Evolutionary conservation across 2,113 vertebrate species (phyloP).

Genomic region (Laticauda colubrina): DNA sequence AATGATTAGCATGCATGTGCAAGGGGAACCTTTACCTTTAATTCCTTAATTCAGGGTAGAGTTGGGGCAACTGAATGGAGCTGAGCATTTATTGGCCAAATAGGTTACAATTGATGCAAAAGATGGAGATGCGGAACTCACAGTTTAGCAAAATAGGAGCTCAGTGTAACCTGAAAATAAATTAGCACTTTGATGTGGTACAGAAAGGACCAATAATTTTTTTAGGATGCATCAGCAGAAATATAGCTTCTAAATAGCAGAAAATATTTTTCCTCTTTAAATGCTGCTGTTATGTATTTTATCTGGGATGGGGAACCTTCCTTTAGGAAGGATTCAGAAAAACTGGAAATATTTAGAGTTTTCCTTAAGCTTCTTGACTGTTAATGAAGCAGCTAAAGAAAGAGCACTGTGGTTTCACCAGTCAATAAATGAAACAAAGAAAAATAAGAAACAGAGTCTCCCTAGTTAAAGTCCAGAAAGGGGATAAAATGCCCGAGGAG

Average conservation of each 20-base stretch:
- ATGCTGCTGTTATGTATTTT: background rate
- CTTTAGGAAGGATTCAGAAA: background rate
- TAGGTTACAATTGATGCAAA: background rate
- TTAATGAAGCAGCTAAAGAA: background rate
- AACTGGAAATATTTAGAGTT: background rate
- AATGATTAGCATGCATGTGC: too few species aligned
- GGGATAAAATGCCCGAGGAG: background rate
- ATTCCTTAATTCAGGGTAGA: too few species aligned
- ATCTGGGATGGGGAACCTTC: background rate
- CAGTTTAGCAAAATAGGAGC: background rate
- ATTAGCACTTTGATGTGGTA: background rate
- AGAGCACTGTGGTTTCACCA: background rate
- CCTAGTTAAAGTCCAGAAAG: background rate
- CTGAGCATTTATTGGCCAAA: too few species aligned
- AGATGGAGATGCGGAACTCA: background rate
- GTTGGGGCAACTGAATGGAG: too few species aligned
- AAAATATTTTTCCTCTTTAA: background rate
- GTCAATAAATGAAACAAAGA: background rate
- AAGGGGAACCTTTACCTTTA: too few species aligned
- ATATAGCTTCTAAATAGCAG: background rate
- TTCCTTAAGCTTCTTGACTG: background rate
- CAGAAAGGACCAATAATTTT: background rate
- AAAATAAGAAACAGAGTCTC: background rate
- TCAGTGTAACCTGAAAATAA: background rate
- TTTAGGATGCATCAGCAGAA: background rate